These are phyloP conservation scores for Lepidochrysops patricia DNA, from an alignment of 2,888 invertebrate genomes.

Conservation along the genomic window DNA sequence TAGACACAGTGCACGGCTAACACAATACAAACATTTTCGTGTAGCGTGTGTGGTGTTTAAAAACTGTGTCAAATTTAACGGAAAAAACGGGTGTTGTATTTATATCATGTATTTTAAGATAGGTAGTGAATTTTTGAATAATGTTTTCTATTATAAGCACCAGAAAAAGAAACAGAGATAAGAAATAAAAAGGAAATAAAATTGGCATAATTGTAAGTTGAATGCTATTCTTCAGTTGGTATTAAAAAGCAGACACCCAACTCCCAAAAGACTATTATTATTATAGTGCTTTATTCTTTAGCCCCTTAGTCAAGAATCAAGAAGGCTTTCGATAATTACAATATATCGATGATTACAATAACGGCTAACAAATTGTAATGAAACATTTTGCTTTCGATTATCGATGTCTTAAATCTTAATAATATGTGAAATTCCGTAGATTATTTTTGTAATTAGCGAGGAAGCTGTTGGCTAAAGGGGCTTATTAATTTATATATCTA, in stretches of 20 bases:
- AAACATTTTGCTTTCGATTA: too few species aligned
- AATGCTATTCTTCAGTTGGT: not conserved
- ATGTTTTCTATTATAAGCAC: not conserved
- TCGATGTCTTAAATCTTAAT: too few species aligned
- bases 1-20: not conserved
- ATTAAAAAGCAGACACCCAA: not conserved
- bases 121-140: not conserved
- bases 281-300: too few species aligned
- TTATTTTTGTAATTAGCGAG: not conserved
- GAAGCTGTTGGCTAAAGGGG: too few species aligned
- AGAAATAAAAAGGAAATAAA: not conserved
- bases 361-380: too few species aligned
- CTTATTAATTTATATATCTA: too few species aligned
- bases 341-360: too few species aligned
- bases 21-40: not conserved
- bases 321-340: too few species aligned
- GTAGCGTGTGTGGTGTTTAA: not conserved
- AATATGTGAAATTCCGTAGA: too few species aligned
- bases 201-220: too few species aligned
- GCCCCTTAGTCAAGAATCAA: too few species aligned
- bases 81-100: not conserved
- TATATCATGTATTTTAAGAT: not conserved
- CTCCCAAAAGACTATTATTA: too few species aligned
- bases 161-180: not conserved
- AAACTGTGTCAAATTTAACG: not conserved